Evolutionary conservation across 2,888 invertebrate species (phyloP).

Genomic region (Epicampocera succincta): DNA sequence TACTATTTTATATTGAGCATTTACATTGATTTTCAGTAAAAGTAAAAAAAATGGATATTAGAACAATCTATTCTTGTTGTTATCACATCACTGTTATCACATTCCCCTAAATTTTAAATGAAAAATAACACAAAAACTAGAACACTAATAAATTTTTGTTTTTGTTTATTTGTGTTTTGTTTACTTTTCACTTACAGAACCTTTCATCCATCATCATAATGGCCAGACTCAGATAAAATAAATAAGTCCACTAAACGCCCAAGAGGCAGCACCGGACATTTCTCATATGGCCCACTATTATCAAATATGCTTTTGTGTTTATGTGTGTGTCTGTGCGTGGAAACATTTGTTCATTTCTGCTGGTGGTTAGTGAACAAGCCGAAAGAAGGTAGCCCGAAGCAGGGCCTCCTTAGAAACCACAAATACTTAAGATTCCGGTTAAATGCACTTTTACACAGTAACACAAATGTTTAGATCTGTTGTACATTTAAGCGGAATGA

Average conservation of each 20-base stretch:
- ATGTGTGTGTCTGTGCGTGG: not conserved
- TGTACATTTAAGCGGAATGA: too few relatives aligned
- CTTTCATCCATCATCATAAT: slow-evolving; percentile 30
- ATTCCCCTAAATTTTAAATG: slow-evolving; percentile 9
- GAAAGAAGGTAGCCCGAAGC: not conserved
- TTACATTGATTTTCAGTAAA: too few relatives aligned
- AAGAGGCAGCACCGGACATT: slow-evolving; percentile 7
- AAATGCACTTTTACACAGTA: too few relatives aligned
- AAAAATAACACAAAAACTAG: slow-evolving; percentile 12
- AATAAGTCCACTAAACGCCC: slow-evolving; percentile 13
- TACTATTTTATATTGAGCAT: too few relatives aligned
- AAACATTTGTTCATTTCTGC: slow-evolving; percentile 2
- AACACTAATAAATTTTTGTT: slow-evolving; percentile 28
- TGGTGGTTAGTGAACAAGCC: slow-evolving; percentile 46
- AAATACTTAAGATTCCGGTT: too few relatives aligned
- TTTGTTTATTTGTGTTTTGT: not conserved
- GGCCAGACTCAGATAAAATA: slow-evolving; percentile 38
- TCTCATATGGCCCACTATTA: slow-evolving; percentile 14
- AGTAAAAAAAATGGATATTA: not conserved
- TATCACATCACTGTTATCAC: not conserved
- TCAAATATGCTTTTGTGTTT: slow-evolving; percentile 1
- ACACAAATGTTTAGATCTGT: too few relatives aligned
- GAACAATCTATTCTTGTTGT: not conserved
- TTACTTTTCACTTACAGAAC: slow-evolving; percentile 32
- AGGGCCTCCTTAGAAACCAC: too few relatives aligned